Percentiles rank a stretch among this genome's conserved stretches.
Conservation (phyloP, 1,140 invertebrate genomes). For the Aradophagus sp. region DNA sequence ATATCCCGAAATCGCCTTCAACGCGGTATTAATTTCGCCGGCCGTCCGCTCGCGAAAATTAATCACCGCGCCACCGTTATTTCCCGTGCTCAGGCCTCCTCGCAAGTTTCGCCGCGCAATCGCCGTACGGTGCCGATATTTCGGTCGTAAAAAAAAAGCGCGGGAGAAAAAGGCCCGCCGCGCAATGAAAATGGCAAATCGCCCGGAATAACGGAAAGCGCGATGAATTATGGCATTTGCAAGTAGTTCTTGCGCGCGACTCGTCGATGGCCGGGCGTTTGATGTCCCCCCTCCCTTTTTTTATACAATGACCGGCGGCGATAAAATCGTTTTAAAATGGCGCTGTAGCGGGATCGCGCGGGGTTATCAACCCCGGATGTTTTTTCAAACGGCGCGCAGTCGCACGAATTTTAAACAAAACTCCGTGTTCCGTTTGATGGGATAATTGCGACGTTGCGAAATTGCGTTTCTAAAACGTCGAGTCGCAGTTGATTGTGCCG, state of each 20-base stretch:
- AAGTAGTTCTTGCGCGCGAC: constrained; percentile 27
- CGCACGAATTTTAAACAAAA: no score
- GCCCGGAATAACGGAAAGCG: constrained; percentile 36
- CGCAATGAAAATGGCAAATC: constrained; percentile 36
- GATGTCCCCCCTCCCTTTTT: constrained; percentile 39
- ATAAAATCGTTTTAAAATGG: constrained; percentile 38
- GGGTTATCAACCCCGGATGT: constrained; percentile 48
- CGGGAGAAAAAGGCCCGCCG: no score
- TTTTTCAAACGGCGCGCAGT: constrained; percentile 47
- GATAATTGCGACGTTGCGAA: constrained; percentile 27
- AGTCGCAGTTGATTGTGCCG: constrained; percentile 8
- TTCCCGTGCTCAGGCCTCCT: no score
- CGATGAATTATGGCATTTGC: constrained; percentile 41
- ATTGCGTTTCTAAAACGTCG: constrained; percentile 21
- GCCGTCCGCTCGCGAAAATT: no score
- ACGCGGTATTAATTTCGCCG: no score
- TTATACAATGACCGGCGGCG: constrained; percentile 36
- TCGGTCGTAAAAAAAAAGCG: constrained; percentile 27
- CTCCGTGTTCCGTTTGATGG: no score
- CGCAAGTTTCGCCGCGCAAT: no score
- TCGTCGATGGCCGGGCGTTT: constrained; percentile 9
- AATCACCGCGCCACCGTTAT: no score
- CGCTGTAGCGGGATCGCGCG: constrained; percentile 37
- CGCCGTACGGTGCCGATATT: no score
- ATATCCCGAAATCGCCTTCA: no score